Evolutionary conservation across 2,888 invertebrate genomes (phyloP), one percentile per base, ranked within the genome.

Genomic region (Melanotus villosus): DNA sequence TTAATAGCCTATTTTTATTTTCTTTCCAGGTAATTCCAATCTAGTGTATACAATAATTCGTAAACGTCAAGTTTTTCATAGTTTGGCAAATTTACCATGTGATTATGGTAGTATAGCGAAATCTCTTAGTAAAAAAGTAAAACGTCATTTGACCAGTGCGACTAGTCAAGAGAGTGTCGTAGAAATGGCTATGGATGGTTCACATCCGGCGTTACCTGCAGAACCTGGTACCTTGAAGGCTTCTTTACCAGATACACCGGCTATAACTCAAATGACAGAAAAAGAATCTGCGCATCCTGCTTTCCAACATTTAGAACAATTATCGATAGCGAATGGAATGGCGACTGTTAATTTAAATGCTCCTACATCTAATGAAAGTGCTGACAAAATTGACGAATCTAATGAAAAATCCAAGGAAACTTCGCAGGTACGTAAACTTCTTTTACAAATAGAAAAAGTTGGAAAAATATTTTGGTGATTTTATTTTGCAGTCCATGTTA

Each of bases 11-110:
- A n/a, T n/a, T n/a, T n/a, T n/a, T n/a, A n/a, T n/a, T n/a, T 47
- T 65, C 36, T 32, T 75, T 74, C 0, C 80, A 93, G 95, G 96
- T n/a, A 99, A 99, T 85, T 96, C 98, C 1, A 99, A 98, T 87
- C 89, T 99, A 78, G 97, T 99, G 23, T 99, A 99, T 86, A 99
- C 99, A 0, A 98, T 99, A 74, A 99, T 99, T 79, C 91, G 99
- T 58, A 99, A 99, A 84, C 90, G 99, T n/a, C 95, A 95, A 83
- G 97, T 99, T 66, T 99, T 99, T 86, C 98, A 99, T 86, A 92
- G 94, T 72, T 87, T 99, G 79, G 97, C 98, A n/a, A 99, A 99
- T 86, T 86, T 99, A 75, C 97, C 98, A 5, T 94, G 95, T 69
- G 99, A 99, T 84, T 94, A 94, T 84, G 88, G 91, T 21, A 93